Conservation (phyloP, 2,113 vertebrate genomes). For the Mormoops blainvillei region DNA sequence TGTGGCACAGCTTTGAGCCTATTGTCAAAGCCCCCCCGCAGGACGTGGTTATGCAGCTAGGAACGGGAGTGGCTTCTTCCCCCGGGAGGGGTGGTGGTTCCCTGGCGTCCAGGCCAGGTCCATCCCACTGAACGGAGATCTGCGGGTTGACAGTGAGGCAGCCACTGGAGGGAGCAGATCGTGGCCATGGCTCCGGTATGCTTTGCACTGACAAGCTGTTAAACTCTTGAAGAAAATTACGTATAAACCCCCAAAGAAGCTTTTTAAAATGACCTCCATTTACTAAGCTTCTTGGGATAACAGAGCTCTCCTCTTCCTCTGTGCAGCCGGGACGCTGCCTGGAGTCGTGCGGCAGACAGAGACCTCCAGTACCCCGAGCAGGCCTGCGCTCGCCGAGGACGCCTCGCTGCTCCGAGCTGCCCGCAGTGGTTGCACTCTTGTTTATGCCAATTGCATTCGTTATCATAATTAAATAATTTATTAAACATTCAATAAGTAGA, state of each 20-base stretch:
- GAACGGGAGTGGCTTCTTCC: not conserved
- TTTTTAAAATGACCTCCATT: not conserved
- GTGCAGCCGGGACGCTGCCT: not conserved
- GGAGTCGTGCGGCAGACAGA: not conserved
- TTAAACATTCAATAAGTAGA: not conserved
- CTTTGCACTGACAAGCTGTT: not conserved
- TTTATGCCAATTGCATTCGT: not conserved
- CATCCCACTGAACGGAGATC: not conserved
- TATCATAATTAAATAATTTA: conserved; percentile 15
- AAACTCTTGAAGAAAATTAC: not conserved
- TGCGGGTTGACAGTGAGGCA: not conserved
- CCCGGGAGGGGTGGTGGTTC: not conserved
- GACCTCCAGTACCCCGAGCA: not conserved
- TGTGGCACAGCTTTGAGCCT: not conserved
- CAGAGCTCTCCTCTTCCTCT: not conserved
- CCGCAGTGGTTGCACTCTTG: not conserved
- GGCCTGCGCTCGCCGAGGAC: not conserved
- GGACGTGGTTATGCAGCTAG: not conserved
- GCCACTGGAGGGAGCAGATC: not conserved
- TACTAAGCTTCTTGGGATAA: not conserved
- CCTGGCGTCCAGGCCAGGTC: not conserved
- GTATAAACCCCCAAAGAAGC: not conserved
- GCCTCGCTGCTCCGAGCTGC: not conserved
- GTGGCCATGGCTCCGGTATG: not conserved
- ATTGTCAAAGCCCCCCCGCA: not conserved